Percentiles rank a stretch among this genome's conserved stretches.
These are phyloP conservation scores for Drosophila limbata DNA, from an alignment of 2,888 invertebrate genomes.

Conservation along the genomic window DNA sequence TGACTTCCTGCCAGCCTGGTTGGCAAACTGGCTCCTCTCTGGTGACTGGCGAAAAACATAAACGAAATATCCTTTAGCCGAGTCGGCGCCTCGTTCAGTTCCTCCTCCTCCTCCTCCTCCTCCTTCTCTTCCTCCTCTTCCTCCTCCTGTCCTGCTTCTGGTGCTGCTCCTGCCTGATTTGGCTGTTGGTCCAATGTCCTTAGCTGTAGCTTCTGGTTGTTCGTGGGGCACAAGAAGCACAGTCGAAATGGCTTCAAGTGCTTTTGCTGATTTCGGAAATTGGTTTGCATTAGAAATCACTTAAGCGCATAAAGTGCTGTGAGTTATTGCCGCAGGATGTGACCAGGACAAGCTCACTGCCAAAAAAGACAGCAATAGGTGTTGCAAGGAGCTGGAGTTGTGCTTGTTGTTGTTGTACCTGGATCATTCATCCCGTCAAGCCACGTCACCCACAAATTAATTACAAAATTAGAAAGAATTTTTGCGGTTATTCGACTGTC, in stretches of 20 bases:
- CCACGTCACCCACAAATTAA: constrained; percentile 62
- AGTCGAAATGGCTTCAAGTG: constrained; percentile 74
- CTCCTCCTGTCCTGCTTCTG: background rate
- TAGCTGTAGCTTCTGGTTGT: constrained; percentile 1
- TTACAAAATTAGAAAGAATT: constrained; percentile 57
- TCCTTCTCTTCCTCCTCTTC: background rate
- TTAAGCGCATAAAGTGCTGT: constrained; percentile 81
- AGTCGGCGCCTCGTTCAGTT: constrained; percentile 22
- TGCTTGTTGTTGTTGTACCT: background rate
- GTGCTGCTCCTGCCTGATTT: background rate
- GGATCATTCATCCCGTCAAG: constrained; percentile 21
- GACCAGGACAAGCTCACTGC: constrained; percentile 39
- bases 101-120: background rate
- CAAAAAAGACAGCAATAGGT: background rate
- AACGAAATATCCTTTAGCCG: constrained; percentile 70
- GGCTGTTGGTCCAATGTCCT: constrained; percentile 3
- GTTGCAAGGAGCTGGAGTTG: background rate
- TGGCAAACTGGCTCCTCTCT: constrained; percentile 10
- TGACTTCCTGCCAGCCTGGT: constrained; percentile 44
- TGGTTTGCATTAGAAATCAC: constrained; percentile 82
- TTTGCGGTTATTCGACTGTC: constrained; percentile 21
- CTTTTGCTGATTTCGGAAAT: constrained; percentile 82
- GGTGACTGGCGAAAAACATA: constrained; percentile 36
- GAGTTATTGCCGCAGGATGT: constrained; percentile 81
- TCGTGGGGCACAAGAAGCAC: constrained; percentile 15